Evolutionary conservation across 2,888 invertebrate species (phyloP).

Genomic region (Diarsia rubi): DNA sequence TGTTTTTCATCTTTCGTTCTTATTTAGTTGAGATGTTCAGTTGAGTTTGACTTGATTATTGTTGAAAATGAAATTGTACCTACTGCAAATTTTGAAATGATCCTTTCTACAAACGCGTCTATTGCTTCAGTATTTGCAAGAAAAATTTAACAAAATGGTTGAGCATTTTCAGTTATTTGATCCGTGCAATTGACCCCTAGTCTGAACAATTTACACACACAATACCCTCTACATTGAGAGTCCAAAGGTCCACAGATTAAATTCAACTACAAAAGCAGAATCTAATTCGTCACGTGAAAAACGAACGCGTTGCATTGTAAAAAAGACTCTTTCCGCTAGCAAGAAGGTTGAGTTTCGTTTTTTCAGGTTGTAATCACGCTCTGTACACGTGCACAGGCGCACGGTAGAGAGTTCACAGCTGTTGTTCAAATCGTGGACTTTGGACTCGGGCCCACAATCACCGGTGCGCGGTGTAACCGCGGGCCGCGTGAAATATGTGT

Average conservation of each 20-base stretch:
- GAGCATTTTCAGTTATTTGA: constrained; percentile 47
- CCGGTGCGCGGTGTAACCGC: constrained; percentile 83
- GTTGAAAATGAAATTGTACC: constrained; percentile 39
- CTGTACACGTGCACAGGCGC: constrained; percentile 79
- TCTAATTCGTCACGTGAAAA: constrained; percentile 62
- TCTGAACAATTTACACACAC: constrained; percentile 51
- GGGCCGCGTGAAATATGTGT: constrained; percentile 74
- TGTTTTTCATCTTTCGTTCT: constrained; percentile 13
- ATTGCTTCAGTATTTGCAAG: not conserved
- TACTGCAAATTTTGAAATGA: constrained; percentile 32
- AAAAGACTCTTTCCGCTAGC: constrained; percentile 6
- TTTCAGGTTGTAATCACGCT: constrained; percentile 78
- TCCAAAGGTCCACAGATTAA: constrained; percentile 66
- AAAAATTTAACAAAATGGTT: constrained; percentile 8
- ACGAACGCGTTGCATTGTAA: constrained; percentile 26
- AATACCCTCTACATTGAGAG: constrained; percentile 58
- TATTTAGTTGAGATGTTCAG: not conserved
- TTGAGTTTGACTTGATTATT: constrained; percentile 1
- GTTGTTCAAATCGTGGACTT: constrained; percentile 84
- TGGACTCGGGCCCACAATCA: constrained; percentile 86
- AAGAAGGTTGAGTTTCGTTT: constrained; percentile 62
- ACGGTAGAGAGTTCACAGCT: constrained; percentile 85
- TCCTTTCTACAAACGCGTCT: constrained; percentile 4
- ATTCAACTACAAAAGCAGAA: constrained; percentile 57
- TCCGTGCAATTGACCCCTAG: constrained; percentile 57